phyloP scores from a whole-genome alignment of 2,888 invertebrate species.

The Timandra comae region DNA sequence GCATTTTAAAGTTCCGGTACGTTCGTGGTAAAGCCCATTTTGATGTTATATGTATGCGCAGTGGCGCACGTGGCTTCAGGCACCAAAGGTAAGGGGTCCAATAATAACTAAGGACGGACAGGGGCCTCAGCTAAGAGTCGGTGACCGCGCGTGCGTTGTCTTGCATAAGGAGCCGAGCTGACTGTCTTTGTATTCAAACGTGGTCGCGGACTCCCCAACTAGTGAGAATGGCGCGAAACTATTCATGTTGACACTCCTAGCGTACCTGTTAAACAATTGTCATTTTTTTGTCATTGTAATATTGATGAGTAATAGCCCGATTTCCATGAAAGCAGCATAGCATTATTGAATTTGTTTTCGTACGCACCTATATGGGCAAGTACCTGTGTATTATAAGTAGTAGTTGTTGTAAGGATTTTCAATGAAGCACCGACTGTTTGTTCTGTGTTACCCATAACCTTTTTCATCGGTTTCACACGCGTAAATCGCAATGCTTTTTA shows the following conservation, averaged over 20 bases:
- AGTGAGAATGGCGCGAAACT: conserved; percentile 63
- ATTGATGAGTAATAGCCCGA: conserved; percentile 41
- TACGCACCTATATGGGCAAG: no score
- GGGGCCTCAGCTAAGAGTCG: conserved; percentile 44
- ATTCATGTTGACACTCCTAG: conserved; percentile 57
- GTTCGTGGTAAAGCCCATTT: conserved; percentile 68
- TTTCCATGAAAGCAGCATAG: conserved; percentile 40
- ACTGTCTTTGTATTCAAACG: conserved; percentile 61
- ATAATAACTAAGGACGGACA: conserved; percentile 22
- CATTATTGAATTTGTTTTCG: conserved; percentile 23
- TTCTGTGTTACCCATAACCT: no score
- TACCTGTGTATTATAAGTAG: no score
- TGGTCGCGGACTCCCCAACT: conserved; percentile 57
- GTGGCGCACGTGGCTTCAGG: conserved; percentile 43
- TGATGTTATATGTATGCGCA: conserved; percentile 51
- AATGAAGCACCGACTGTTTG: no score
- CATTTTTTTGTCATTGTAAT: conserved; percentile 52
- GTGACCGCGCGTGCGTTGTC: conserved; percentile 62
- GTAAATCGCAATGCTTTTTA: no score
- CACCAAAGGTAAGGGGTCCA: conserved; percentile 26
- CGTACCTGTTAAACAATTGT: conserved; percentile 56
- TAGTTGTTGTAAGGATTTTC: no score
- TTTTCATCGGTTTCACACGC: no score
- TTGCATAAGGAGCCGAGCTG: conserved; percentile 56
- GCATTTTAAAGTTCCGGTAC: conserved; percentile 46